These are phyloP conservation scores for Hyles lineata DNA, from an alignment of 2,888 invertebrate species.

Conservation along the genomic window DNA sequence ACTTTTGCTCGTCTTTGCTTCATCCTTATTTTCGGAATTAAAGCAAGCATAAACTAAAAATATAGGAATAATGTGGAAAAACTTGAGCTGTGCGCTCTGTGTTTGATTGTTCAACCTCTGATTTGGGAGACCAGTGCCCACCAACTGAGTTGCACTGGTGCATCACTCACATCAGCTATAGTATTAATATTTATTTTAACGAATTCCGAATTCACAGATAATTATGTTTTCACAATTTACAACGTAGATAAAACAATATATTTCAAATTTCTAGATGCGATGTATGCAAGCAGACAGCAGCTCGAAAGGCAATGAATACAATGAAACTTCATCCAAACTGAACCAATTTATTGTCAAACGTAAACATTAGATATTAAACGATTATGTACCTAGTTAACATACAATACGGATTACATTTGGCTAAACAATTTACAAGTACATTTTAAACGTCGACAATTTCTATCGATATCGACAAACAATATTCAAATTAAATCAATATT, in stretches of 20 bases:
- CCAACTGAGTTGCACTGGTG: too few species aligned
- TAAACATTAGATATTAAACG: conserved; percentile 39
- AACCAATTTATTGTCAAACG: conserved; percentile 53
- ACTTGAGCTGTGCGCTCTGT: too few species aligned
- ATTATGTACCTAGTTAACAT: conserved; percentile 12
- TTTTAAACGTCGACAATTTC: background rate
- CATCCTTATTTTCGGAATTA: too few species aligned
- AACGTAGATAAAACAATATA: too few species aligned
- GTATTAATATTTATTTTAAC: background rate
- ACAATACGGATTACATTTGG: conserved; percentile 25
- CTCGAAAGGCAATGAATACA: conserved; percentile 34
- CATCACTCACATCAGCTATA: too few species aligned
- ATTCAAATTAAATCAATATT: background rate
- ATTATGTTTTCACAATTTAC: too few species aligned
- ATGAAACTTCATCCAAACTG: conserved; percentile 28
- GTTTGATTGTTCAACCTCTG: too few species aligned
- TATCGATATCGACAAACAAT: conserved; percentile 4
- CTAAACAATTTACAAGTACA: conserved; percentile 10
- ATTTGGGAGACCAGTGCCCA: too few species aligned
- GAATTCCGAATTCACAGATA: background rate
- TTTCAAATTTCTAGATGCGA: conserved; percentile 31
- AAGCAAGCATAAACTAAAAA: too few species aligned
- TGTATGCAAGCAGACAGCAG: conserved; percentile 35
- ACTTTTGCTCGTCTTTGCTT: too few species aligned
- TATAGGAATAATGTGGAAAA: too few species aligned